phyloP scores from a whole-genome alignment of 2,797 vertebrate genomes.

The Poeciliopsis paucimaculata region DNA sequence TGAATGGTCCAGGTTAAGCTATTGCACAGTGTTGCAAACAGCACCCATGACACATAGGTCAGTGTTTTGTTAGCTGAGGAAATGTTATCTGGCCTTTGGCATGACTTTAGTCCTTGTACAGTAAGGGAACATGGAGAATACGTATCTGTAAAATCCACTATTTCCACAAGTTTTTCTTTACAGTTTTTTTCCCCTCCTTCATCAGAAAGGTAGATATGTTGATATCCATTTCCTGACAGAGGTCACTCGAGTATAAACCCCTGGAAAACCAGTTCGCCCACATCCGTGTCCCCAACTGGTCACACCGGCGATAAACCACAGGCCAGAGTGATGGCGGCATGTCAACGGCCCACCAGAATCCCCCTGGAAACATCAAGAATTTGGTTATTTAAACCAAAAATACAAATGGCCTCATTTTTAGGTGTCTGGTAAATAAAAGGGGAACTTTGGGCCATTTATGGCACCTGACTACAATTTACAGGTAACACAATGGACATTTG shows the following conservation, averaged over 20 bases:
- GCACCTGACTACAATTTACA: background rate
- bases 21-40: conserved; percentile 59
- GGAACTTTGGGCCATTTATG: background rate
- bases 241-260: conserved; percentile 91
- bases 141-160: conserved; percentile 16
- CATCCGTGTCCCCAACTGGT: conserved; percentile 98
- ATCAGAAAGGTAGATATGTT: conserved; percentile 81
- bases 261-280: conserved; percentile 88
- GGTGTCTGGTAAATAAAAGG: background rate
- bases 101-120: conserved; percentile 57
- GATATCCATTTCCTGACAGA: conserved; percentile 89
- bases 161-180: conserved; percentile 4
- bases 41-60: conserved; percentile 62
- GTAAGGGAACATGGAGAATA: conserved; percentile 35
- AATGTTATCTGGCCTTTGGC: conserved; percentile 33
- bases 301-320: conserved; percentile 95
- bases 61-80: conserved; percentile 33
- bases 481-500: background rate
- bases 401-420: conserved; percentile 6
- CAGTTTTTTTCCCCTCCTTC: background rate
- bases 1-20: conserved; percentile 31
- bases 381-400: background rate
- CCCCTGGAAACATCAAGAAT: conserved; percentile 77
- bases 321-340: conserved; percentile 86
- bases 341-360: conserved; percentile 93